Percentiles rank a stretch among this genome's conserved stretches.
These are phyloP conservation scores for Leptobrachium leishanense DNA, from an alignment of 2,113 vertebrate genomes.

Conservation along the genomic window DNA sequence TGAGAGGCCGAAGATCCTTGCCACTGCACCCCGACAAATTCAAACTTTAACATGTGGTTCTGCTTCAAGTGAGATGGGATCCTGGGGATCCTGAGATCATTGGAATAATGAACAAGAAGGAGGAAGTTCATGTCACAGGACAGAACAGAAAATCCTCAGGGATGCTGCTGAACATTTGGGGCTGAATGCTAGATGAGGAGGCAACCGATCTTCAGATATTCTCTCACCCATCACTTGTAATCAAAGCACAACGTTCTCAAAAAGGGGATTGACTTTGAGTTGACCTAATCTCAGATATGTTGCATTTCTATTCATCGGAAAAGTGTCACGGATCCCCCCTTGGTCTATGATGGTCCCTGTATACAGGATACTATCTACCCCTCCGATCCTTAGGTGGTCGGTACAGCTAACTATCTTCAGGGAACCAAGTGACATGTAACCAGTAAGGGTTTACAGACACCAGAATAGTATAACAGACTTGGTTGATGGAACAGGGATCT, in stretches of 20 bases:
- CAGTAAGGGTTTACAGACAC: too few relatives aligned
- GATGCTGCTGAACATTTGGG: fast-evolving
- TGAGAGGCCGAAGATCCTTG: background rate
- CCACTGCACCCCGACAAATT: background rate
- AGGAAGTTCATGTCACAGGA: background rate
- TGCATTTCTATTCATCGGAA: too few relatives aligned
- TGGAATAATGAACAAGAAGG: conserved; percentile 48
- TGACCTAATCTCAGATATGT: background rate
- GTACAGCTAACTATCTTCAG: too few relatives aligned
- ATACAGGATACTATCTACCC: too few relatives aligned
- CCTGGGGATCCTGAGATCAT: conserved; percentile 1
- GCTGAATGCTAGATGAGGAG: background rate
- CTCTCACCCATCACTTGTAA: background rate
- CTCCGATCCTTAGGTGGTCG: too few relatives aligned
- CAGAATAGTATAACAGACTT: too few relatives aligned
- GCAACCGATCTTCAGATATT: background rate
- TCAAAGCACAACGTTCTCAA: background rate
- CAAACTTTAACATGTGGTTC: conserved; percentile 56
- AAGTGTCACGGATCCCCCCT: too few relatives aligned
- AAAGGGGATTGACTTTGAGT: background rate
- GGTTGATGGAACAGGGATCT: too few relatives aligned
- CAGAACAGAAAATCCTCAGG: background rate
- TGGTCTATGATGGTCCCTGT: too few relatives aligned
- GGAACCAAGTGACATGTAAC: too few relatives aligned
- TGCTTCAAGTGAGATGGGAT: conserved; percentile 55